Evolutionary conservation across 2,797 vertebrate genomes (phyloP).

Genomic region (Rhyacichthys aspro): DNA sequence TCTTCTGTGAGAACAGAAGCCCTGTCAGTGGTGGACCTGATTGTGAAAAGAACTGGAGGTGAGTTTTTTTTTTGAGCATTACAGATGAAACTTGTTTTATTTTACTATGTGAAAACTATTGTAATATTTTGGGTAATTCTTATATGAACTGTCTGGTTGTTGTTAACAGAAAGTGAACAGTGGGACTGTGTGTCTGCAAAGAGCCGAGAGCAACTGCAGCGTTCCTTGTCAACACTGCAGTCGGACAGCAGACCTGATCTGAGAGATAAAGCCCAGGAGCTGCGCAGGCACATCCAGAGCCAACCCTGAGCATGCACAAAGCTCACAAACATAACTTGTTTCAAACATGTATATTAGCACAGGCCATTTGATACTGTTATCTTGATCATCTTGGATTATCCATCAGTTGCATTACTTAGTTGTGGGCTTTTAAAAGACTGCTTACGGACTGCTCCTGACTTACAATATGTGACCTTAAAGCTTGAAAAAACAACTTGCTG

Average conservation of each 20-base stretch:
- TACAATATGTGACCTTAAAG: slow-evolving; percentile 1
- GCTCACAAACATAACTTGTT: background rate
- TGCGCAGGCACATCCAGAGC: slow-evolving; percentile 93
- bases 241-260: slow-evolving; percentile 92
- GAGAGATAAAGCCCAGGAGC: slow-evolving; percentile 89
- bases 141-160: slow-evolving; percentile 4
- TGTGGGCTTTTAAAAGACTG: slow-evolving; percentile 12
- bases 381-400: slow-evolving; percentile 11
- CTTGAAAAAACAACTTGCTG: slow-evolving; percentile 25
- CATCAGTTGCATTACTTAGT: slow-evolving; percentile 16
- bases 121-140: too few relatives aligned
- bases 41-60: slow-evolving; percentile 93
- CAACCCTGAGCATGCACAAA: slow-evolving; percentile 79
- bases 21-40: slow-evolving; percentile 91
- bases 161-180: slow-evolving; percentile 85
- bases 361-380: slow-evolving; percentile 24
- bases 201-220: slow-evolving; percentile 88
- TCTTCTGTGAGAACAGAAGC: slow-evolving; percentile 96
- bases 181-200: slow-evolving; percentile 89
- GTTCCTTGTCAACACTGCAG: slow-evolving; percentile 90
- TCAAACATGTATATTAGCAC: slow-evolving; percentile 11
- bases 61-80: slow-evolving; percentile 13
- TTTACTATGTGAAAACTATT: too few relatives aligned
- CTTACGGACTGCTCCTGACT: slow-evolving; percentile 9
- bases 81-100: background rate